Evolutionary conservation across 2,888 invertebrate species (phyloP).

Genomic region (Tiliacea aurago): DNA sequence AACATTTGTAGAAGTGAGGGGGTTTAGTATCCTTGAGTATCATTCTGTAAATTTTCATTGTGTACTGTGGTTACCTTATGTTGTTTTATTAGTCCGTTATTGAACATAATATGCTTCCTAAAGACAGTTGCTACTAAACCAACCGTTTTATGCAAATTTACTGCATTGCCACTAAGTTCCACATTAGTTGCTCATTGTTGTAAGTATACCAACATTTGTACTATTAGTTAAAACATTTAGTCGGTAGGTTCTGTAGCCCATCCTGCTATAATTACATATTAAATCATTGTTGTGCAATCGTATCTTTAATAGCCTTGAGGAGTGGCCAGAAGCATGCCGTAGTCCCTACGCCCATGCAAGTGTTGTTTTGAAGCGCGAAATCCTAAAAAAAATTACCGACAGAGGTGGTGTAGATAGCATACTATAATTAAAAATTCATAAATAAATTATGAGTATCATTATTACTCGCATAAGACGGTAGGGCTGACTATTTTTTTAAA

Average conservation of each 20-base stretch:
- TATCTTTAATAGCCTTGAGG: not conserved
- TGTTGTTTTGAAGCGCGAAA: no score
- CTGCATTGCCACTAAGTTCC: not conserved
- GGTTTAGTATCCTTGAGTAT: constrained; percentile 3
- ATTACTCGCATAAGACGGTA: not conserved
- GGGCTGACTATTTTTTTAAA: not conserved
- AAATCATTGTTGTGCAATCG: not conserved
- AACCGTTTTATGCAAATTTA: not conserved
- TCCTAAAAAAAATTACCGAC: no score
- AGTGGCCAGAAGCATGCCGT: not conserved
- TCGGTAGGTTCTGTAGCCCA: not conserved
- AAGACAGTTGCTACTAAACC: not conserved
- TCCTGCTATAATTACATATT: not conserved
- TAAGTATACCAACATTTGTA: not conserved
- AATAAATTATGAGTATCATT: constrained; percentile 2
- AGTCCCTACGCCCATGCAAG: not conserved
- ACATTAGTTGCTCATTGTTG: not conserved
- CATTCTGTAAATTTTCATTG: constrained; percentile 7
- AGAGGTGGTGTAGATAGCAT: not conserved
- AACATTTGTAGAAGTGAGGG: constrained; percentile 3
- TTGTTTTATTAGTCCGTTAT: not conserved
- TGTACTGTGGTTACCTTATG: not conserved
- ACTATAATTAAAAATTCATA: not conserved
- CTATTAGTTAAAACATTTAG: not conserved
- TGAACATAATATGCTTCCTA: constrained; percentile 3